phyloP scores from a whole-genome alignment of 2,113 vertebrate genomes.

The Alexandromys fortis region DNA sequence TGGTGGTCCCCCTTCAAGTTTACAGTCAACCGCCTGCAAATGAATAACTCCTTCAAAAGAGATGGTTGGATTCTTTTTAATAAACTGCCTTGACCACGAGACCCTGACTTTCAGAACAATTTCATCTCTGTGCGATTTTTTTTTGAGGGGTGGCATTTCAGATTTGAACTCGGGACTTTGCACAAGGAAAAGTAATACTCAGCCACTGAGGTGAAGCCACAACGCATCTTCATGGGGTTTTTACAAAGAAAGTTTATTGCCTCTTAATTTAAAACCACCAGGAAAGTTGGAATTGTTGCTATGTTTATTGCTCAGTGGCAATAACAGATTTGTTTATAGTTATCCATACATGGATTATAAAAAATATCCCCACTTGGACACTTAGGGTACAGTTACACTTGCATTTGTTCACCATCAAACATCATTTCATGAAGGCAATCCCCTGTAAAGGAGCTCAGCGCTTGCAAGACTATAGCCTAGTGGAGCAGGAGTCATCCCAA shows the following conservation, averaged over 20 bases:
- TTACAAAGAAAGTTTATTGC: background rate
- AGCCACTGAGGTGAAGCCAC: background rate
- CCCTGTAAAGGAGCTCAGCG: background rate
- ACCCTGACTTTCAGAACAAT: background rate
- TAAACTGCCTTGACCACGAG: background rate
- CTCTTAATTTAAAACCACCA: background rate
- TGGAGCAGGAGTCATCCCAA: background rate
- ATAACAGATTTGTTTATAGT: constrained; percentile 49
- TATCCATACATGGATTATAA: background rate
- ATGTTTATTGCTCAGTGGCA: background rate
- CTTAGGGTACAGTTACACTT: background rate
- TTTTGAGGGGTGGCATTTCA: background rate
- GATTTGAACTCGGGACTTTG: background rate
- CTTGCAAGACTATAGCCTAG: background rate
- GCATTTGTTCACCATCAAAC: background rate
- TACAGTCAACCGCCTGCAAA: background rate
- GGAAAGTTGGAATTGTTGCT: background rate
- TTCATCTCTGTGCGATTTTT: background rate
- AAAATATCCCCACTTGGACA: constrained; percentile 10
- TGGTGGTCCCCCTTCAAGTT: background rate
- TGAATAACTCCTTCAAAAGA: background rate
- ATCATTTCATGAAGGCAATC: background rate
- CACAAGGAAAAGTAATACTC: background rate
- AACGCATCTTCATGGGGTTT: background rate
- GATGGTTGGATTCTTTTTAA: background rate